Evolutionary conservation across 2,113 vertebrate species (phyloP).

Genomic region (Gavialis gangeticus): DNA sequence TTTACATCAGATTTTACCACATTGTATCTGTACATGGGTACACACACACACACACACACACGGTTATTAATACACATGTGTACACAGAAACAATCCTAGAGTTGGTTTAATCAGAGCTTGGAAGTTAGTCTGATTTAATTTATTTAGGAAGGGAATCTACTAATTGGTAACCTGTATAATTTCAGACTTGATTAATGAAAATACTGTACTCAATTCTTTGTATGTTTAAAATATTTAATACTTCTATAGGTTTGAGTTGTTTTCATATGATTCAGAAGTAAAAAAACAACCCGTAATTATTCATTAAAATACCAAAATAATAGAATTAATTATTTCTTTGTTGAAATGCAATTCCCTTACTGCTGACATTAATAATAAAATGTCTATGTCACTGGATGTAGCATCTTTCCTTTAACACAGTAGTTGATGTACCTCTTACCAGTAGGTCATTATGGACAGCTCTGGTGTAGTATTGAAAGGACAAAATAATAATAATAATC

Average conservation of each 20-base stretch:
- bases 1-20: too few relatives aligned
- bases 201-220: background rate
- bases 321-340: background rate
- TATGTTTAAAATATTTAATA: background rate
- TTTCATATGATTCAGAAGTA: background rate
- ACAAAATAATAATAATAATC: background rate
- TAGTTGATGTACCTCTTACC: background rate
- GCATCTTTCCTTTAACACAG: background rate
- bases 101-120: too few relatives aligned
- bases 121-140: background rate
- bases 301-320: background rate
- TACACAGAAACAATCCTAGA: too few relatives aligned
- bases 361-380: background rate
- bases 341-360: background rate
- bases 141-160: background rate
- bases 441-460: background rate
- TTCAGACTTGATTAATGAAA: background rate
- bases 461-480: background rate
- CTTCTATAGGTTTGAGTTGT: background rate
- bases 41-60: background rate
- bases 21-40: too few relatives aligned
- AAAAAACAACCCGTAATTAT: background rate
- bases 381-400: background rate
- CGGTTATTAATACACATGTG: too few relatives aligned
- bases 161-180: background rate